These are phyloP conservation scores for Eupsilia transversa DNA, from an alignment of 2,888 invertebrate genomes.

Conservation along the genomic window DNA sequence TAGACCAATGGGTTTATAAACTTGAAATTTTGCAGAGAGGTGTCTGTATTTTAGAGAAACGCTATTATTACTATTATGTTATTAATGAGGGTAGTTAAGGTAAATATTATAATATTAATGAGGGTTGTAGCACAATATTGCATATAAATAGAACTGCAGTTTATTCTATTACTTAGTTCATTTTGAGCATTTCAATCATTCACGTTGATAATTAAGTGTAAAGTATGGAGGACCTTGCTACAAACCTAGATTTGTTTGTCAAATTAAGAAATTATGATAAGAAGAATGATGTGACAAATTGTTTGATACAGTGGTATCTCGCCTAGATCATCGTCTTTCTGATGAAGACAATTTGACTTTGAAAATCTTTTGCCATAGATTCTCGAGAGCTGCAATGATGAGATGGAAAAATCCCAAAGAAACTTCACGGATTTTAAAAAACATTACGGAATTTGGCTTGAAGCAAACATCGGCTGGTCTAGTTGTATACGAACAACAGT, in stretches of 20 bases:
- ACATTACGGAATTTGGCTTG: too few relatives aligned
- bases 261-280: not conserved
- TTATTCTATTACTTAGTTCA: constrained; percentile 1
- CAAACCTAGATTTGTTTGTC: not conserved
- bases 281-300: constrained; percentile 1
- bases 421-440: too few relatives aligned
- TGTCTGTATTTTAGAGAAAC: too few relatives aligned
- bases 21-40: too few relatives aligned
- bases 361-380: not conserved
- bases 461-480: not conserved
- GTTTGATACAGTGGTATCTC: not conserved
- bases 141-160: not conserved
- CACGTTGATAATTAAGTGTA: not conserved
- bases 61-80: too few relatives aligned
- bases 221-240: not conserved
- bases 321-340: not conserved
- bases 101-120: not conserved
- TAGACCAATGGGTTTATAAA: too few relatives aligned
- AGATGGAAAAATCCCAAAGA: too few relatives aligned
- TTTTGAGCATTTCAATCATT: constrained; percentile 2
- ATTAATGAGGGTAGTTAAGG: too few relatives aligned
- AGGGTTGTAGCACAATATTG: not conserved
- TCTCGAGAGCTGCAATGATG: too few relatives aligned
- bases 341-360: not conserved
- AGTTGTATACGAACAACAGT: not conserved